Base-by-base conservation (phyloP, 37 sponge, comb jelly and placozoan genomes). In the Spongia lamella region DNA sequence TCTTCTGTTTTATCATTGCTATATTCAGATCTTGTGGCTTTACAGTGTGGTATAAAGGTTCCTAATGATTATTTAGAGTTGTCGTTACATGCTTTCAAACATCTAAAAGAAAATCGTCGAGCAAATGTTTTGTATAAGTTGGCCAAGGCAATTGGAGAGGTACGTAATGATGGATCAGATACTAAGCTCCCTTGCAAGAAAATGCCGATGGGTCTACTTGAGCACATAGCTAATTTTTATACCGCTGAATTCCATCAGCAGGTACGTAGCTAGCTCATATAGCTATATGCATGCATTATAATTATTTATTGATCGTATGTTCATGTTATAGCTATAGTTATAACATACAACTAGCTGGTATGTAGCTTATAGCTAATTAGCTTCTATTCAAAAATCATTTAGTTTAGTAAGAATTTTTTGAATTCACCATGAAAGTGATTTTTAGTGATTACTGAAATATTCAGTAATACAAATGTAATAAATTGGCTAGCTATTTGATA, bases 121-220 rank as follows among this genome's bases (percentile, higher is more conserved):
- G 9, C 72, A 17, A 80, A 80, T 37, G 53, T 71, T 0, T 7
- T 79, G 15, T 80, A 61, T 27, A 20, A 11, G 1, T 53, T 80
- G 27, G 81, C 72, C 14, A 80, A 60, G 40, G 47, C 54, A 26
- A 15, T 80, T 24, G 81, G 63, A 15, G 58, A 61, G 1, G 53
- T 63, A 71, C 31, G 72, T 2, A 1, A 32, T 27, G 81, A 80
- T 80, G 63, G 71, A 15, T 62, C 72, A 3, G 79, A 78, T 59
- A 50, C 81, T 16, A 32, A 36, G 2, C 47, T 80, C 16, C 81
- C 72, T 3, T 52, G 29, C 20, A 67, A 66, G 32, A 70, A 51
- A 17, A 80, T 80, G 82, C 63, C 82, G 1, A 63, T 71, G 66
- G 68, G 83, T 9, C 27, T 82, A n/a, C 43, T 82, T 75, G 75